Percentiles rank a stretch among this genome's conserved stretches.
Evolutionary conservation across 2,113 vertebrate species (phyloP).

Genomic region (Ameiurus melas): DNA sequence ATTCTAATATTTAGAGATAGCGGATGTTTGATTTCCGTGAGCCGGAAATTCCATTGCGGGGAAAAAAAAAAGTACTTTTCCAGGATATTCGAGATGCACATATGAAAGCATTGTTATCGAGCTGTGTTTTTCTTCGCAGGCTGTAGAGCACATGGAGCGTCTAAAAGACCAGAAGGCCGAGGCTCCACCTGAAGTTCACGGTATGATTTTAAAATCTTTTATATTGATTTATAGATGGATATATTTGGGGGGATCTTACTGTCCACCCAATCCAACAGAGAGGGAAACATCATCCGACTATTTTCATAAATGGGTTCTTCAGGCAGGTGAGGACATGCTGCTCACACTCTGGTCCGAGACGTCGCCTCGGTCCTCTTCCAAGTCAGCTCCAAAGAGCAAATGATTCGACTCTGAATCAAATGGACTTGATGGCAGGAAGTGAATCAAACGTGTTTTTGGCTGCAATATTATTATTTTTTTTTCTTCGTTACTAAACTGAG

Average conservation of each 20-base stretch:
- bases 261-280: too few species aligned
- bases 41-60: too few species aligned
- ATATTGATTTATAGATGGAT: too few species aligned
- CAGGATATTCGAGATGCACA: too few species aligned
- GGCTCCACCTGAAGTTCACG: slow-evolving; percentile 73
- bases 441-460: neutral
- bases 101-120: too few species aligned
- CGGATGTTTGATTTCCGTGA: too few species aligned
- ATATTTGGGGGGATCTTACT: too few species aligned
- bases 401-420: neutral
- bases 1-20: too few species aligned
- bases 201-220: slow-evolving; percentile 42
- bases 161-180: slow-evolving; percentile 79
- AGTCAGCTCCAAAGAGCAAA: neutral
- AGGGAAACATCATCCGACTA: neutral
- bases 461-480: neutral
- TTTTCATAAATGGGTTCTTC: neutral
- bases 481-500: neutral
- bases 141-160: slow-evolving; percentile 89
- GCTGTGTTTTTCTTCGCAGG: slow-evolving; percentile 66
- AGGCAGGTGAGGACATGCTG: neutral
- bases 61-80: too few species aligned
- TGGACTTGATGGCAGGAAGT: neutral
- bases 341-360: neutral
- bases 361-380: neutral